phyloP scores from a whole-genome alignment of 2,113 vertebrate genomes.

The Empidonax alnorum region DNA sequence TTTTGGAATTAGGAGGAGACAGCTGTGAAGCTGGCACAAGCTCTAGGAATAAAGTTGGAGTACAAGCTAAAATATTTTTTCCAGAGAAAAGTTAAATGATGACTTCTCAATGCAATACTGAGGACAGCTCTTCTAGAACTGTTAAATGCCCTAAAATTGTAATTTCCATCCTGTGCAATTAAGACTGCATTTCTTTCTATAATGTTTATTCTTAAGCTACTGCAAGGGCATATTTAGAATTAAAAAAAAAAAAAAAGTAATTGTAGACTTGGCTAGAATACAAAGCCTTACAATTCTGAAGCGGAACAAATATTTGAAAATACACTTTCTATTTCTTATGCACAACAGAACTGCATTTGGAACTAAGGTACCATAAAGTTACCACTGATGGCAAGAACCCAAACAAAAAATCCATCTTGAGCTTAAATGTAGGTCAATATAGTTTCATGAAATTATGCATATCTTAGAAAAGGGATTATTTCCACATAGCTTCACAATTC shows the following conservation, averaged over 20 bases:
- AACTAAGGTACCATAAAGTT: neutral
- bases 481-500: neutral
- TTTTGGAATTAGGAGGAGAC: constrained; percentile 10
- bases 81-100: neutral
- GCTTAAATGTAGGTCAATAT: neutral
- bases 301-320: neutral
- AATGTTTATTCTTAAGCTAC: neutral
- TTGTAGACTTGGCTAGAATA: neutral
- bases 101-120: neutral
- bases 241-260: neutral
- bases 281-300: neutral
- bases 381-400: neutral
- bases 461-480: neutral
- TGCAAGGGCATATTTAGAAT: neutral
- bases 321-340: neutral
- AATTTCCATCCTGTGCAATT: neutral
- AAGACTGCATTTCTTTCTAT: neutral
- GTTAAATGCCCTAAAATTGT: constrained; percentile 5
- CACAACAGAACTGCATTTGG: neutral
- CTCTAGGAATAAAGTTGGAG: constrained; percentile 19
- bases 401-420: neutral
- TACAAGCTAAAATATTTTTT: constrained; percentile 15
- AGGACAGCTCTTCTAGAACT: neutral
- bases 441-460: neutral
- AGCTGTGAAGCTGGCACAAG: constrained; percentile 43